Percentiles rank a stretch among this genome's conserved stretches.
These are phyloP conservation scores for Brassicogethes aeneus DNA, from an alignment of 2,888 invertebrate species.

Conservation along the genomic window DNA sequence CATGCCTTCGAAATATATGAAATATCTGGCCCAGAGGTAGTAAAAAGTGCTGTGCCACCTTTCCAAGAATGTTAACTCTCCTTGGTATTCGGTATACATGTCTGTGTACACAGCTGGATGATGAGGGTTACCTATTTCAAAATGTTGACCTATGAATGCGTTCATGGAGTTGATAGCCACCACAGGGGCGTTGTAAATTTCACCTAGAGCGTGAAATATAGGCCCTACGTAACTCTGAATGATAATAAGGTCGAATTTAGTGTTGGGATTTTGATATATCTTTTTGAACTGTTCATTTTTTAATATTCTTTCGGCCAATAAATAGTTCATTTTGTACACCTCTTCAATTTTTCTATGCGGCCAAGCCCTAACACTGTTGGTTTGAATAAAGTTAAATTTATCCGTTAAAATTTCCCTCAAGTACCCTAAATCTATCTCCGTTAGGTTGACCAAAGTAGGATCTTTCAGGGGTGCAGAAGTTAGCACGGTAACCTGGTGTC, in stretches of 20 bases:
- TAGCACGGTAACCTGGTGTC: constrained; percentile 21
- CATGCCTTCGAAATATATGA: constrained; percentile 21
- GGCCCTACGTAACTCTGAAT: constrained; percentile 25
- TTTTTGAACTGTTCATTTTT: constrained; percentile 20
- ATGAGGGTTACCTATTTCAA: constrained; percentile 24
- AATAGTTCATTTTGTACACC: constrained; percentile 15
- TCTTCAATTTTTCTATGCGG: constrained; percentile 13
- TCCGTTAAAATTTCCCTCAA: constrained; percentile 10
- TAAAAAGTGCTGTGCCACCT: constrained; percentile 25
- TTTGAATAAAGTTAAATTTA: too few relatives aligned
- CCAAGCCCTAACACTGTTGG: constrained; percentile 6
- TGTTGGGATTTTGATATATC: constrained; percentile 19
- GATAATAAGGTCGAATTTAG: constrained; percentile 26
- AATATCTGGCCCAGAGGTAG: constrained; percentile 22
- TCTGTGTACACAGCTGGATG: constrained; percentile 27
- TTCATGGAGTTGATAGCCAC: constrained; percentile 24
- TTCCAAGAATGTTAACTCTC: constrained; percentile 37
- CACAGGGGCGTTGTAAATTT: constrained; percentile 21
- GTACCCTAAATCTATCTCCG: constrained; percentile 19
- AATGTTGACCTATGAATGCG: constrained; percentile 22
- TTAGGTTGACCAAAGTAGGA: constrained; percentile 15
- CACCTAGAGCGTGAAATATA: constrained; percentile 22
- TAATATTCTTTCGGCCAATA: constrained; percentile 18
- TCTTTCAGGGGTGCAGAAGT: constrained; percentile 20
- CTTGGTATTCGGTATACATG: constrained; percentile 24